Base-by-base conservation (phyloP, 1,140 invertebrate species). In the Cyclargus thomasi region DNA sequence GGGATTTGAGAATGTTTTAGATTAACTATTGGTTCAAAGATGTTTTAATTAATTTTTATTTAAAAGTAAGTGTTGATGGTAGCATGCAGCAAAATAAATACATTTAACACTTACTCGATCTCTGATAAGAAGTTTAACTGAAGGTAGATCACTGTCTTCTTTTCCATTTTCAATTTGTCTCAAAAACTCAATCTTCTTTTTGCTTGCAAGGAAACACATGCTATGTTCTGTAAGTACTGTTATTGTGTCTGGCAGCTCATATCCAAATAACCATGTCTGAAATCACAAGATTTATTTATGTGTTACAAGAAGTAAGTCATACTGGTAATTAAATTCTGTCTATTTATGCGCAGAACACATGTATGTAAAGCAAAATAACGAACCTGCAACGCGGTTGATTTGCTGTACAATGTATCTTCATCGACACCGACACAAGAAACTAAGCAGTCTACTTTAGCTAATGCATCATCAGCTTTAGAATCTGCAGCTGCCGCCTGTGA, bases 141-240 rank as follows among this genome's bases (percentile, higher is more conserved):
- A 92, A 21, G 98, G 97, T 55, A 98, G 90, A 64, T 93, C 94
- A 70, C 94, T 92, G 79, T 98, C 97, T 72, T 96, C 95, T 87
- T 96, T 98, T 11, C 93, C 93, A 76, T 94, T 95, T 82, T 99
- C 97, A n/a, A 98, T 93, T 79, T 97, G 95, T 74, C 96, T 94
- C 8, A 99, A 91, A 90, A 99, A 99, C 75, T 99, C 98, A 68
- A 99, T 97, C 90, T 99, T 99, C 90, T 99, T 99, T 85, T 99
- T 99, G 82, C 97, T 99, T 0, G 98, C 97, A 22, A 99, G 91
- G 78, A 99, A 97, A 81, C 95, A 94, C 65, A 99, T 95, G 18
- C 92, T 93, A 22, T 95, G 93, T 73, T 98, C 94, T 68, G 96
- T 95, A 67, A 99, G 92, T 0, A 99, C 94, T 90, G 98, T 97